Evolutionary conservation across 2,888 invertebrate genomes (phyloP), one percentile per base, ranked within the genome.

Genomic region (Liodrosophila aerea): DNA sequence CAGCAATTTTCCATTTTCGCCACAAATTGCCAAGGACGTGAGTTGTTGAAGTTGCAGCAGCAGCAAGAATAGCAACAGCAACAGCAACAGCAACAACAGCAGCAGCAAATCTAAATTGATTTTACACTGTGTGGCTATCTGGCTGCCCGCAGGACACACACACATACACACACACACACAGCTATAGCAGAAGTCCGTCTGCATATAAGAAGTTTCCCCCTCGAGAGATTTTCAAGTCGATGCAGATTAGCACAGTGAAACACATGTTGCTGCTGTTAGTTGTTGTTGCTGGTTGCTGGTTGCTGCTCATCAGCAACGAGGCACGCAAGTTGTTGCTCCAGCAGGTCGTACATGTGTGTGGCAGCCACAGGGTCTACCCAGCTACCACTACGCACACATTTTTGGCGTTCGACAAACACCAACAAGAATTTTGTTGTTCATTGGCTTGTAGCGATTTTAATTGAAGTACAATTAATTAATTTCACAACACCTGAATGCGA

Each of bases 401-500:
- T 73, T 78, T 69, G 68, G 68, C 45, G 46, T 61, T 65, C 52
- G 53, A 41, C 45, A 22, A 22, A 22, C 22, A 22, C 22, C 22
- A 22, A 22, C 22, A 22, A 22, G 57, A 70, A 73, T 68, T 66
- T 67, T 43, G 73, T 71, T 87, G 87, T 85, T 87, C 85, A 84
- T 86, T 87, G 73, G 82, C 86, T 87, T 89, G 88, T 88, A 87
- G 88, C 88, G 87, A 88, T 89, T 88, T 89, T 89, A 89, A 89
- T 89, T 89, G 89, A 88, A 88, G 84, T 80, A 87, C 86, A 87
- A 88, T 88, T 88, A 88, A 88, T 88, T 88, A 89, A 88, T 88
- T 88, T 86, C 75, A 81, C 87, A 80, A 87, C 54, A 53, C 53
- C 53, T 61, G 34, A 47, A 47, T 40, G 34, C 29, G 47, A 54